These are phyloP conservation scores for Oophaga sylvatica DNA, from an alignment of 2,797 vertebrate species.

Conservation along the genomic window DNA sequence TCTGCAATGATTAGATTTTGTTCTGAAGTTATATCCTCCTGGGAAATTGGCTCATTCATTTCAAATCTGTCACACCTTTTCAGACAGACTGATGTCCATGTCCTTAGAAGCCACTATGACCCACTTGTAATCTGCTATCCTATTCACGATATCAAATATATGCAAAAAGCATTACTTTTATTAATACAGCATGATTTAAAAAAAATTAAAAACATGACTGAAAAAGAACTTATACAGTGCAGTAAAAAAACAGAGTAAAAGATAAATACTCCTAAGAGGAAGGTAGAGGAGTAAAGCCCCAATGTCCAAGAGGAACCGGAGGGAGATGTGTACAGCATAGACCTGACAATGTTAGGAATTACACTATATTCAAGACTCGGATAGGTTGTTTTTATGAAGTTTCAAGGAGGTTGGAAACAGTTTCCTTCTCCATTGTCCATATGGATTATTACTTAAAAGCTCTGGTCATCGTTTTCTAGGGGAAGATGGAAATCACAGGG, in stretches of 20 bases:
- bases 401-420: no score
- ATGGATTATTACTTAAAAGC: no score
- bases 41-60: constrained; percentile 29
- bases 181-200: not conserved
- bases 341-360: no score
- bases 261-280: not conserved
- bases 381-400: no score
- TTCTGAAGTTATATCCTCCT: constrained; percentile 24
- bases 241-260: not conserved
- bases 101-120: constrained; percentile 28
- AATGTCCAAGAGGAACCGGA: no score
- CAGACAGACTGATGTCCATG: constrained; percentile 2
- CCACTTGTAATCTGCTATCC: constrained; percentile 32
- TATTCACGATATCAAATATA: constrained; percentile 16
- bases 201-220: not conserved
- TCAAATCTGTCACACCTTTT: constrained; percentile 27
- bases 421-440: no score
- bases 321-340: no score
- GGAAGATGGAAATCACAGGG: no score
- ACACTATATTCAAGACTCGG: no score
- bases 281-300: not conserved
- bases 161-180: not conserved
- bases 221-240: not conserved
- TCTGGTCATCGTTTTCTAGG: no score
- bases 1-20: constrained; percentile 27